Evolutionary conservation across 2,888 invertebrate species (phyloP).

Genomic region (Apoda limacodes): DNA sequence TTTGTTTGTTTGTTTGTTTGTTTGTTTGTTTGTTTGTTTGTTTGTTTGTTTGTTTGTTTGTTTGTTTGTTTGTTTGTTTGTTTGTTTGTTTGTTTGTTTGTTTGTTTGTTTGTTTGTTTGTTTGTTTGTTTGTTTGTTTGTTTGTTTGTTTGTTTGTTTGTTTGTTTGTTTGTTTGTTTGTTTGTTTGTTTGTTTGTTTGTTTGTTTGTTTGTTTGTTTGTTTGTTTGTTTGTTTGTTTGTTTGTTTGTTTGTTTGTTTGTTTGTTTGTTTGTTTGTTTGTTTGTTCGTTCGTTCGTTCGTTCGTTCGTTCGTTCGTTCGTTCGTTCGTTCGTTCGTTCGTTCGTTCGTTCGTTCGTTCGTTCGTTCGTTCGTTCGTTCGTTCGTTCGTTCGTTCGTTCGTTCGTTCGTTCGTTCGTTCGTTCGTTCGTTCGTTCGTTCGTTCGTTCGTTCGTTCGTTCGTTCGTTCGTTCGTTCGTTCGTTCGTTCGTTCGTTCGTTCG

Average conservation of each 20-base stretch:
- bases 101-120: constrained; percentile 1
- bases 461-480: background rate
- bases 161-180: constrained; percentile 1
- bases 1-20: too few relatives aligned
- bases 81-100: constrained; percentile 1
- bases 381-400: background rate
- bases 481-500: background rate
- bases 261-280: constrained; percentile 1
- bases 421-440: background rate
- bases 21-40: constrained; percentile 1
- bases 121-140: constrained; percentile 1
- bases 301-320: background rate
- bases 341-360: background rate
- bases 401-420: background rate
- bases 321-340: background rate
- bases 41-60: constrained; percentile 1
- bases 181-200: constrained; percentile 1
- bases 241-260: constrained; percentile 1
- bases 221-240: constrained; percentile 1
- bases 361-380: background rate
- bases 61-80: constrained; percentile 1
- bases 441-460: background rate
- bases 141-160: constrained; percentile 1
- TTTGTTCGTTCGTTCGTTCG: too few relatives aligned
- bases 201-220: constrained; percentile 1